A percentile compares a stretch with the other conserved stretches of the same genome.
These are phyloP conservation scores for Heliconius nattereri DNA, from an alignment of 1,140 invertebrate species.

Conservation along the genomic window DNA sequence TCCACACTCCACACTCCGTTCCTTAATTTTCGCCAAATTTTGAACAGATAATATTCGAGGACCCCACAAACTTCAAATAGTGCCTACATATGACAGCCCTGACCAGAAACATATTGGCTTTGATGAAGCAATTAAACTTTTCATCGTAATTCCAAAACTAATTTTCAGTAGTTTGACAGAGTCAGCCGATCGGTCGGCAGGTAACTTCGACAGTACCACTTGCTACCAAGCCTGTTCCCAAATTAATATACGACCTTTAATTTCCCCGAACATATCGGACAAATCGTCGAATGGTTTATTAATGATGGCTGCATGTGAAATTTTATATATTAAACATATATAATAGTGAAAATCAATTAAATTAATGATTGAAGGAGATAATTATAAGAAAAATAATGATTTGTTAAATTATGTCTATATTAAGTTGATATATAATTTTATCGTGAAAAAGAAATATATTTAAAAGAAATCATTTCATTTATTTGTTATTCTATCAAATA, in stretches of 20 bases:
- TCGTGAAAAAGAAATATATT: neutral
- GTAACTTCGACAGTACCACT: constrained; percentile 57
- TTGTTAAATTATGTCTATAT: too few species aligned
- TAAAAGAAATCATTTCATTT: too few species aligned
- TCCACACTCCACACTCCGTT: too few species aligned
- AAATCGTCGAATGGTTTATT: neutral
- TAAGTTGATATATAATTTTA: too few species aligned
- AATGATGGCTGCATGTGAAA: neutral
- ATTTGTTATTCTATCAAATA: too few species aligned
- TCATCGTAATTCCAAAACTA: constrained; percentile 76
- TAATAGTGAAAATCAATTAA: neutral
- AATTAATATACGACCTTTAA: constrained; percentile 48
- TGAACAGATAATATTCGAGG: too few species aligned
- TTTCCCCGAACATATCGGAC: constrained; percentile 26
- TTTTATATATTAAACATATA: neutral
- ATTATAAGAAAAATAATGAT: too few species aligned
- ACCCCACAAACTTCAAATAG: neutral
- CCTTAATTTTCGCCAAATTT: too few species aligned
- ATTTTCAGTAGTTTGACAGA: constrained; percentile 77
- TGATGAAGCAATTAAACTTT: constrained; percentile 79
- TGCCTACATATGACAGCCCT: neutral
- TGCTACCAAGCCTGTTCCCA: constrained; percentile 49
- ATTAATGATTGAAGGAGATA: neutral
- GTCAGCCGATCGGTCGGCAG: constrained; percentile 66
- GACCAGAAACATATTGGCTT: constrained; percentile 63